Base-by-base conservation (phyloP, 2,888 invertebrate species). In the Cabera pusaria region DNA sequence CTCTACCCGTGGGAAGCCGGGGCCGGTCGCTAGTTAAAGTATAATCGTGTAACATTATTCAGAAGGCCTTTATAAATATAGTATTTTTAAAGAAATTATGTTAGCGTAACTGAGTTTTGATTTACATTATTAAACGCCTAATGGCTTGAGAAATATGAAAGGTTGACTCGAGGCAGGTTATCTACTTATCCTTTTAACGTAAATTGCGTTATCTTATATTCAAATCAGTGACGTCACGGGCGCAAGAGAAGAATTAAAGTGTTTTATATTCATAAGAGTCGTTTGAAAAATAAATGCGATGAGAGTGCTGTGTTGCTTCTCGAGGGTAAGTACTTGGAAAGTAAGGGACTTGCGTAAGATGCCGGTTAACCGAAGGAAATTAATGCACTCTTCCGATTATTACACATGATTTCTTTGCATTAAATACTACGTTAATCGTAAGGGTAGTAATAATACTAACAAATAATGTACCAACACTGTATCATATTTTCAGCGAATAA, bases 91-190 rank as follows among this genome's bases (percentile, higher is more conserved):
- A 28, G 7, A 10, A n/a, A 21, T 28, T 10, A 42, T 8, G 20
- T 27, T 27, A 25, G 17, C 7, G 25, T 34, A 31, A 31, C 26
- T 35, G 25, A 34, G 42, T 47, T 45, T 41, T 31, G 39, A 39
- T 41, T 43, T 39, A 41, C 29, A 49, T 39, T 40, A 49, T 28
- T 11, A 31, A 44, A 24, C 29, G 18, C 32, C 40, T 50, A 72
- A 78, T 70, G 72, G 69, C 54, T 57, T 54, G 48, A 72, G 69
- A 73, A 41, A 68, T 64, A 63, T 71, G 52, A 68, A 70, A 72
- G 57, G 60, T 60, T 69, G 49, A 49, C 42, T 45, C 48, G 62
- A 64, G 76, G 75, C 64, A 66, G 52, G 64, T 73, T 70, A 68
- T 53, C 57, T 52, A 59, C 54, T 59, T 59, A 60, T 55, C 59